Evolutionary conservation across 1,140 invertebrate species (phyloP).

Genomic region (Bombus impatiens): DNA sequence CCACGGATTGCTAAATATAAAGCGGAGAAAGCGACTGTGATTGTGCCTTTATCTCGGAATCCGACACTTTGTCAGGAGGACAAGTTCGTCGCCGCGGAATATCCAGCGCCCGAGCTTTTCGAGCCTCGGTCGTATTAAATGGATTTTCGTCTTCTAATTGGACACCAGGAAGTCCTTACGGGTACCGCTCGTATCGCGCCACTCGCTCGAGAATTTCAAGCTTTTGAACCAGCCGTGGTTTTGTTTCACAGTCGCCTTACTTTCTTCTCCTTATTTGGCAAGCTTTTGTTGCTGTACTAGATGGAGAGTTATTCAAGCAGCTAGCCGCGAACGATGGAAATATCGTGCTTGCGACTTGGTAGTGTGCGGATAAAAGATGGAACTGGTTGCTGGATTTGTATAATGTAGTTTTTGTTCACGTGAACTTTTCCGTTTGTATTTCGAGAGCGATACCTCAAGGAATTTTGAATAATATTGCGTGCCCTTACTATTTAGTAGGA

Average conservation of each 20-base stretch:
- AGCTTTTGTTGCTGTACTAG: not conserved
- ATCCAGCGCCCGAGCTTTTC: not conserved
- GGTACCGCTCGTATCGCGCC: not conserved
- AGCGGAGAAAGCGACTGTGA: not conserved
- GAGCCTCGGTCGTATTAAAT: constrained; percentile 25
- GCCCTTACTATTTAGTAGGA: too few relatives aligned
- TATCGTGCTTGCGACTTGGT: too few relatives aligned
- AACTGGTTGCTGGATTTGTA: not conserved
- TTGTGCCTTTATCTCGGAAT: not conserved
- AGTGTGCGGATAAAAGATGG: not conserved
- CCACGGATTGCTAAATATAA: constrained; percentile 31
- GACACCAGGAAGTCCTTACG: constrained; percentile 32
- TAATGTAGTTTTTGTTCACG: too few relatives aligned
- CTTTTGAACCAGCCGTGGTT: not conserved
- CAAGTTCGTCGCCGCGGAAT: not conserved
- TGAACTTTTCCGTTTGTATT: not conserved
- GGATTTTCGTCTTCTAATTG: constrained; percentile 45
- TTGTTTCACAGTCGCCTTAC: not conserved
- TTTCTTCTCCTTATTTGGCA: not conserved
- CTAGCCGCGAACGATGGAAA: too few relatives aligned
- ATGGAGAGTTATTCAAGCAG: not conserved
- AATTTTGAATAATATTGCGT: too few relatives aligned
- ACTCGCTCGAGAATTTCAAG: not conserved
- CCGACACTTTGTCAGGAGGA: constrained; percentile 14
- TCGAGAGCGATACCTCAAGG: not conserved